These are phyloP conservation scores for Pedetes capensis DNA, from an alignment of 2,113 vertebrate species.

Conservation along the genomic window DNA sequence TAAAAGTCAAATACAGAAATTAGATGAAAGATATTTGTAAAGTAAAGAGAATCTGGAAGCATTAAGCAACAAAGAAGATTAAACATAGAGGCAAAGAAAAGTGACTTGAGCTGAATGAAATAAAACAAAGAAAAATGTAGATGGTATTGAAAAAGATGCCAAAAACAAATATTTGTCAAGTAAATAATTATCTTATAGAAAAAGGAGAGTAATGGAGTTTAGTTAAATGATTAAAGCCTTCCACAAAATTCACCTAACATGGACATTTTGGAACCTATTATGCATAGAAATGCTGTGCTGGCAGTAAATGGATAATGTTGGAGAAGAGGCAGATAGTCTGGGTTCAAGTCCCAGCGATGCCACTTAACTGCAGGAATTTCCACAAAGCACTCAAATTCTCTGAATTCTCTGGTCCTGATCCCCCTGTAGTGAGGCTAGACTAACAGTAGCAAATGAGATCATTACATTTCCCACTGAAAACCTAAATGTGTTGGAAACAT, in stretches of 20 bases:
- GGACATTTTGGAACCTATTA: background rate
- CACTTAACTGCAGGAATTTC: background rate
- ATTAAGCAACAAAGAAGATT: background rate
- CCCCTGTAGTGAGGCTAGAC: background rate
- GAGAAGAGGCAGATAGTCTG: background rate
- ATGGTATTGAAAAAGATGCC: background rate
- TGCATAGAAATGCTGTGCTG: rapidly evolving
- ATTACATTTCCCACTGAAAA: background rate
- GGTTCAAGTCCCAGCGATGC: rapidly evolving
- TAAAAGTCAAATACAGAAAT: background rate
- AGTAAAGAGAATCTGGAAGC: background rate
- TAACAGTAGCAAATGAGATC: background rate
- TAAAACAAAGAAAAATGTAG: background rate
- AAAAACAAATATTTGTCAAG: background rate
- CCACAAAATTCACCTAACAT: background rate
- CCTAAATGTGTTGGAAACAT: background rate
- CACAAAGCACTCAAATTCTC: background rate
- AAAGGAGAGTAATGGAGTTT: background rate
- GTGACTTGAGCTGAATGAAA: background rate
- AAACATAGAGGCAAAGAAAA: background rate
- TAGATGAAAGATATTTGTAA: background rate
- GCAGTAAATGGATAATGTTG: background rate
- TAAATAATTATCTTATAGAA: background rate
- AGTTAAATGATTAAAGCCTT: background rate
- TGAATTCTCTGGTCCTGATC: background rate